Evolutionary conservation across 2,888 invertebrate genomes (phyloP).

Genomic region (Dynastes hyllus): DNA sequence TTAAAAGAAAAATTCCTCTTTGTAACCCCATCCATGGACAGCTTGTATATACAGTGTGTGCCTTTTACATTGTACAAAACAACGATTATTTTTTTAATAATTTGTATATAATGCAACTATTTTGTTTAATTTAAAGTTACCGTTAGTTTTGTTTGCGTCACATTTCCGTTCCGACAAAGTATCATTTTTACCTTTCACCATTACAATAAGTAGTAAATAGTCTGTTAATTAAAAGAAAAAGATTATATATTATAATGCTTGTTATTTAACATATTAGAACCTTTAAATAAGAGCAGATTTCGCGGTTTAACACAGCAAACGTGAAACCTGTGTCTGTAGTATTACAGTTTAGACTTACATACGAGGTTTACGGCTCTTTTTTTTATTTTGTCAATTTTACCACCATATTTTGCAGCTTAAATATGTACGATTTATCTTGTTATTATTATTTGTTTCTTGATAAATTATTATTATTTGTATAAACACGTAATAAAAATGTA

Average conservation of each 20-base stretch:
- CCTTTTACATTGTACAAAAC: constrained; percentile 66
- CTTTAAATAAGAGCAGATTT: too few species aligned
- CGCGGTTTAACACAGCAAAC: too few species aligned
- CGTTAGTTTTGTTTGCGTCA: constrained; percentile 37
- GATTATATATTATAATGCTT: too few species aligned
- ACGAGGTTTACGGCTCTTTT: background rate
- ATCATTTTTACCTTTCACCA: constrained; percentile 39
- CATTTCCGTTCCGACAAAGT: too few species aligned
- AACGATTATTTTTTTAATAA: constrained; percentile 56
- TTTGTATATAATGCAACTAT: constrained; percentile 53
- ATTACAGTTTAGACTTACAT: too few species aligned
- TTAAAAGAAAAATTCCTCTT: too few species aligned
- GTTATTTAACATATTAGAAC: too few species aligned
- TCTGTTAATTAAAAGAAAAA: too few species aligned
- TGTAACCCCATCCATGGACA: too few species aligned
- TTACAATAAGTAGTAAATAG: constrained; percentile 4
- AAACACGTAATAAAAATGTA: background rate
- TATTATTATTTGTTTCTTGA: constrained; percentile 8
- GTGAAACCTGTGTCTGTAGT: too few species aligned
- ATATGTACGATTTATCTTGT: background rate
- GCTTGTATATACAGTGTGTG: constrained; percentile 62
- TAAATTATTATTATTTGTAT: background rate
- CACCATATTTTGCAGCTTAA: constrained; percentile 5
- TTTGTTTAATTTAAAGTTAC: constrained; percentile 53
- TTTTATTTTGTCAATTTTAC: constrained; percentile 30